Evolutionary conservation across 2,113 vertebrate species (phyloP).

Genomic region (Chrysochloris asiatica): DNA sequence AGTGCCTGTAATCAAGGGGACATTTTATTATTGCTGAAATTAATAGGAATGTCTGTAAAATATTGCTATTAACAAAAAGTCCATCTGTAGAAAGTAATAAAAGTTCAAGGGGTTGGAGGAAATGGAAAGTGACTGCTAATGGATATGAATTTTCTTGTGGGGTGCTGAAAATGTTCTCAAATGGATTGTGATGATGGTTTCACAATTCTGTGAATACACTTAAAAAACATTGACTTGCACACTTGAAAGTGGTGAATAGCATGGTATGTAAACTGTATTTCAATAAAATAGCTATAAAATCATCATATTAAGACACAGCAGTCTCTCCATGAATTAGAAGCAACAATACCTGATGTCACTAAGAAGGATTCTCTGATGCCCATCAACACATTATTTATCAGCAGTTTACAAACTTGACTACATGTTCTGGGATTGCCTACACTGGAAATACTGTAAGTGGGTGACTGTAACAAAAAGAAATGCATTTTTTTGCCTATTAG

Average conservation of each 20-base stretch:
- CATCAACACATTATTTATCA: neutral
- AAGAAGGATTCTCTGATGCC: neutral
- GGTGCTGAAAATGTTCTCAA: constrained; percentile 26
- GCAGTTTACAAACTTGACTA: neutral
- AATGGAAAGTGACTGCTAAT: neutral
- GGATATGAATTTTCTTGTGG: neutral
- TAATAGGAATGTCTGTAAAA: constrained; percentile 37
- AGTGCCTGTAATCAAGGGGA: neutral
- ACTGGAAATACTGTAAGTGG: neutral
- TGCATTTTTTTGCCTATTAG: no score
- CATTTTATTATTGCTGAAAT: constrained; percentile 24
- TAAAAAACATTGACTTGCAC: constrained; percentile 1
- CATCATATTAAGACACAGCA: neutral
- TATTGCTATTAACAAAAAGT: constrained; percentile 17
- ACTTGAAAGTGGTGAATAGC: neutral
- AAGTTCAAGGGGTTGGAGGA: neutral
- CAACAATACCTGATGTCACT: neutral
- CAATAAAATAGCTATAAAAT: neutral
- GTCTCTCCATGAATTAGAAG: neutral
- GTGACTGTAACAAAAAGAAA: no score
- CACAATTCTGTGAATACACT: constrained; percentile 18
- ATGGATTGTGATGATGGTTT: neutral
- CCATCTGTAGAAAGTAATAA: constrained; percentile 11
- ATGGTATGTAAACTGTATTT: neutral
- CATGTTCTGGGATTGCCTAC: no score